Conservation (phyloP, 2,797 vertebrate species). For the Synaphobranchus kaupii region DNA sequence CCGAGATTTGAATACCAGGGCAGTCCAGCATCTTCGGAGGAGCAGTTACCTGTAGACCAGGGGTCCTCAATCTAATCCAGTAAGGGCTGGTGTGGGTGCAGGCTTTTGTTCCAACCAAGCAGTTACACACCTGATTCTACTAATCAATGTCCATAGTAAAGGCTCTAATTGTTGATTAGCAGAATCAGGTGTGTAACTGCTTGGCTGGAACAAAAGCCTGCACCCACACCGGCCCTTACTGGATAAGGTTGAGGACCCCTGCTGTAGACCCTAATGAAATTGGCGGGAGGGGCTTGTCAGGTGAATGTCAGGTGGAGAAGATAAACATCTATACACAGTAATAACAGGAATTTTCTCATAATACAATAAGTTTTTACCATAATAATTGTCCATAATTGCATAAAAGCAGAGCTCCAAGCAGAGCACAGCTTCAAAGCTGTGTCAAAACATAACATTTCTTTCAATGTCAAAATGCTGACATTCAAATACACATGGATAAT, state of each 20-base stretch:
- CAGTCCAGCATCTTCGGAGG: background rate
- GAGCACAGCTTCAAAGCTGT: background rate
- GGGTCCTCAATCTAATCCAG: too few relatives aligned
- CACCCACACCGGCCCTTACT: too few relatives aligned
- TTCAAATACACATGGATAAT: background rate
- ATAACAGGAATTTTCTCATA: background rate
- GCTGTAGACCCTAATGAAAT: background rate
- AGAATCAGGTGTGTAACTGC: too few relatives aligned
- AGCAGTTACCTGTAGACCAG: background rate
- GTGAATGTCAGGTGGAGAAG: background rate
- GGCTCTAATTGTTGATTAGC: too few relatives aligned
- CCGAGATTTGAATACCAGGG: background rate
- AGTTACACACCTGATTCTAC: too few relatives aligned
- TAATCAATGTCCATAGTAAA: too few relatives aligned
- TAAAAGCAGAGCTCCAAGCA: background rate
- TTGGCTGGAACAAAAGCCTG: too few relatives aligned
- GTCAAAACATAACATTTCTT: background rate
- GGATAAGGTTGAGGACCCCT: too few relatives aligned
- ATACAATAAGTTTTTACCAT: too few relatives aligned
- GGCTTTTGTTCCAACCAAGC: too few relatives aligned
- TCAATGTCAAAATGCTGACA: slow-evolving; percentile 2
- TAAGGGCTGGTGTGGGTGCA: too few relatives aligned
- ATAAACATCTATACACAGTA: background rate
- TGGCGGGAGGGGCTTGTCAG: background rate
- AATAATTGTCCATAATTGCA: background rate